phyloP scores from a whole-genome alignment of 2,888 invertebrate species.

The Sarcophaga variegata region DNA sequence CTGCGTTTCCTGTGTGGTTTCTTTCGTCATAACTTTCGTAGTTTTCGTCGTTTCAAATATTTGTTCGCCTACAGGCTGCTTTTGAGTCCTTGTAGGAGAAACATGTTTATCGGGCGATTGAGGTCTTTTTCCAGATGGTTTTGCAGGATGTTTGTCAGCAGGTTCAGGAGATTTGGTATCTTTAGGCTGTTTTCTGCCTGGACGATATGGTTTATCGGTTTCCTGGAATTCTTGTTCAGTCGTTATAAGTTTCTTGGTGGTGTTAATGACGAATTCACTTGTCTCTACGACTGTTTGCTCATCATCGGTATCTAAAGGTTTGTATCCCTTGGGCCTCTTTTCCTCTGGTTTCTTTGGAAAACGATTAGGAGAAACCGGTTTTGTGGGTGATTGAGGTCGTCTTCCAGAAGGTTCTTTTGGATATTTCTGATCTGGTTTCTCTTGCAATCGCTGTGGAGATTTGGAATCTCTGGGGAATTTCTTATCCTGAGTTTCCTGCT shows the following conservation, averaged over 20 bases:
- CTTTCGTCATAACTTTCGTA: too few relatives aligned
- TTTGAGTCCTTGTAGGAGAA: background rate
- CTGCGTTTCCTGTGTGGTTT: background rate
- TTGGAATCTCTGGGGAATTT: background rate
- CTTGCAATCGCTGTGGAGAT: background rate
- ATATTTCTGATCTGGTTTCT: background rate
- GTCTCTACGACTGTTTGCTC: background rate
- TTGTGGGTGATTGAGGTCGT: background rate
- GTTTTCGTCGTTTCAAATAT: too few relatives aligned
- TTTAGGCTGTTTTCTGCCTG: background rate
- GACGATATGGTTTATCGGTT: background rate
- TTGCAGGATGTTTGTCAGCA: background rate
- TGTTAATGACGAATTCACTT: background rate
- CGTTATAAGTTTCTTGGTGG: background rate
- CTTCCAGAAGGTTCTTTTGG: background rate
- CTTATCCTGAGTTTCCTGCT: background rate
- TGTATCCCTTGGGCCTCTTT: background rate
- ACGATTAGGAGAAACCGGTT: conserved; percentile 25
- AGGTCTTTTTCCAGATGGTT: background rate
- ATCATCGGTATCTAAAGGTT: conserved; percentile 14
- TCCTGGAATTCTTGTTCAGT: too few relatives aligned
- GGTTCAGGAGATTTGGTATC: background rate
- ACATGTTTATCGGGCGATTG: background rate
- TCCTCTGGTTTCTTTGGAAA: background rate
- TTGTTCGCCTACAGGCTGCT: background rate